Evolutionary conservation across 2,888 invertebrate genomes (phyloP), one percentile per base, ranked within the genome.

Genomic region (Alviniconcha strummeri): DNA sequence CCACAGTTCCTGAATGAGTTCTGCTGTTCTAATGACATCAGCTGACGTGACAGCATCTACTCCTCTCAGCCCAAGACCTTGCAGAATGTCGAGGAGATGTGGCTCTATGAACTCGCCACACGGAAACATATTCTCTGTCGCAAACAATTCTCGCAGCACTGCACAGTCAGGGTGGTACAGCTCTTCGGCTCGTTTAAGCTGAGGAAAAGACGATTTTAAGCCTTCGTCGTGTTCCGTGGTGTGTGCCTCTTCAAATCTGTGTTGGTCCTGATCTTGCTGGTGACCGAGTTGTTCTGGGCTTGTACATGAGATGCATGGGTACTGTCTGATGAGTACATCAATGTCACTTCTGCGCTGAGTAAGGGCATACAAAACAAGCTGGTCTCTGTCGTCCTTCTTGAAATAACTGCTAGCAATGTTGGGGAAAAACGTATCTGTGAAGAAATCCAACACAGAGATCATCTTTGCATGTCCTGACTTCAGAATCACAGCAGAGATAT

Each of bases 251-350:
- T 11, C 64, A 64, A 15, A 1, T 64, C 64, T 11, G 17, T 11
- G 36, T 36, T 36, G 36, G 36, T 36, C 36, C 36, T 36, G 86
- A 54, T 90, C 19, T 36, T 36, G 9, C 4, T 56, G 79, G 19
- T 9, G 55, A 11, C 64, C 11, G 4, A 79, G n/a, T 5, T 86
- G 54, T 82, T 85, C 9, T 90, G 85, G 52, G 77, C 81, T 1
- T 89, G 89, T 67, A 86, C 82, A 69, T 88, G 89, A 56, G 88
- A 85, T 8, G 88, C 87, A 11, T 90, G 90, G 60, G 92, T 88
- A 83, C 8, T 64, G 78, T 54, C 67, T 52, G 9, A 90, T 7
- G 82, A 89, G 76, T 84, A 86, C 79, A 84, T 88, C 36, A 84
- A 84, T 87, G 85, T 87, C 52, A 77, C 84, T 55, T 86, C 88